Evolutionary conservation across 2,888 invertebrate species (phyloP), one percentile per base, ranked within the genome.

Genomic region (Athalia circularis): DNA sequence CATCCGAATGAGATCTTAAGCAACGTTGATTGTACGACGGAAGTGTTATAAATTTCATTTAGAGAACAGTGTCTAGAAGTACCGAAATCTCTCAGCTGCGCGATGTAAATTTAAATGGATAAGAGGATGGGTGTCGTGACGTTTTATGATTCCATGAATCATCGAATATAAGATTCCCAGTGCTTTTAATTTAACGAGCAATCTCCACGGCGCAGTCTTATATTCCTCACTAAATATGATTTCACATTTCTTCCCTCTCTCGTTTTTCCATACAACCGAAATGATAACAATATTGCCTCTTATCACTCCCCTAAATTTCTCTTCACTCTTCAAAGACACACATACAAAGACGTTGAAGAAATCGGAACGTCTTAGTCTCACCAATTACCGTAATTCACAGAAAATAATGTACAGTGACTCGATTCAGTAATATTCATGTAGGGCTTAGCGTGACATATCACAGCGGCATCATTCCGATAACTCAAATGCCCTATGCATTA

Each of bases 401-500:
- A 8, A 9, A 43, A 52, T 9, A 7, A 68, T 43, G 52, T 54
- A 54, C 43, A 68, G n/a, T n/a, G 1, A 54, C 54, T 54, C 7
- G 9, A 54, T 11, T n/a, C 52, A 52, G 48, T 50, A 15, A 15
- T 72, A 72, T 72, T 59, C 13, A 72, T 45, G 2, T 11, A 61
- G 45, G 59, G 59, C 61, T 64, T 62, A 11, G 75, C 75, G 75
- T 75, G 62, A 62, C 75, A 75, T 75, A 62, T 64, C 75, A 62
- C 62, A 75, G 75, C 62, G 75, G 75, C 75, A 75, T 75, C 75
- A 29, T 5, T 50, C 75, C n/a, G 75, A 75, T 75, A 75, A 64
- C 75, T 62, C 29, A 43, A 75, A 75, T 75, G 75, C 75, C 64
- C 75, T 62, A 29, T 15, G 59, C 62, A 75, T 75, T 75, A 61